These are phyloP conservation scores for Watsonalla cultraria DNA, from an alignment of 2,888 invertebrate genomes.

Conservation along the genomic window DNA sequence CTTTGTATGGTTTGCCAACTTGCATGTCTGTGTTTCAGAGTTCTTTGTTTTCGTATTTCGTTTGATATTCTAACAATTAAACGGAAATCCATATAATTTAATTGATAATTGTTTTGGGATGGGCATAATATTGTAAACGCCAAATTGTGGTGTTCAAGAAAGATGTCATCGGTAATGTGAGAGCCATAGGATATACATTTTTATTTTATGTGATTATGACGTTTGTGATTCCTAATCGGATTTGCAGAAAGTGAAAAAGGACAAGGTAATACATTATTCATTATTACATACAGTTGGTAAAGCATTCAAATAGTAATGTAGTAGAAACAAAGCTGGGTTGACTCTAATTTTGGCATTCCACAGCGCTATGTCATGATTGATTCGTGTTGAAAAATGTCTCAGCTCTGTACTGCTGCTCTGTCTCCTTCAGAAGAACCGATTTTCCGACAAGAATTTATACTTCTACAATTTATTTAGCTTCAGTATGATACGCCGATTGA, in stretches of 20 bases:
- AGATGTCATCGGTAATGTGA: conserved; percentile 78
- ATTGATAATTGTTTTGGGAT: conserved; percentile 33
- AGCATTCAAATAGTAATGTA: conserved; percentile 17
- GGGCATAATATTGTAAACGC: conserved; percentile 33
- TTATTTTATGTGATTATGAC: conserved; percentile 66
- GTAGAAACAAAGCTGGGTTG: conserved; percentile 44
- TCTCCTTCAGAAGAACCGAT: neutral
- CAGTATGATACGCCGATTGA: neutral
- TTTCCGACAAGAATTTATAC: neutral
- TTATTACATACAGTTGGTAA: conserved; percentile 13
- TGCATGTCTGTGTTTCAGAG: conserved; percentile 76
- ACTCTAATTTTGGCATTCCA: conserved; percentile 76
- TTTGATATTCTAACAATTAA: conserved; percentile 39
- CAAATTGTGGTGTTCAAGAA: conserved; percentile 52
- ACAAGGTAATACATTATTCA: conserved; percentile 47
- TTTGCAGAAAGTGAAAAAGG: conserved; percentile 50
- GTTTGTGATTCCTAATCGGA: conserved; percentile 54
- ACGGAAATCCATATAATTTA: conserved; percentile 36
- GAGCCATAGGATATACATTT: conserved; percentile 66
- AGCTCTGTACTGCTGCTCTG: conserved; percentile 24
- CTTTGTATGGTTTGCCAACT: conserved; percentile 82
- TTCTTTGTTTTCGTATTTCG: conserved; percentile 74
- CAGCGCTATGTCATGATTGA: conserved; percentile 62
- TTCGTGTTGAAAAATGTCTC: conserved; percentile 36
- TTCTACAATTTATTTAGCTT: neutral